phyloP scores from a whole-genome alignment of 2,888 invertebrate species.

The Micoletzkya japonica region DNA sequence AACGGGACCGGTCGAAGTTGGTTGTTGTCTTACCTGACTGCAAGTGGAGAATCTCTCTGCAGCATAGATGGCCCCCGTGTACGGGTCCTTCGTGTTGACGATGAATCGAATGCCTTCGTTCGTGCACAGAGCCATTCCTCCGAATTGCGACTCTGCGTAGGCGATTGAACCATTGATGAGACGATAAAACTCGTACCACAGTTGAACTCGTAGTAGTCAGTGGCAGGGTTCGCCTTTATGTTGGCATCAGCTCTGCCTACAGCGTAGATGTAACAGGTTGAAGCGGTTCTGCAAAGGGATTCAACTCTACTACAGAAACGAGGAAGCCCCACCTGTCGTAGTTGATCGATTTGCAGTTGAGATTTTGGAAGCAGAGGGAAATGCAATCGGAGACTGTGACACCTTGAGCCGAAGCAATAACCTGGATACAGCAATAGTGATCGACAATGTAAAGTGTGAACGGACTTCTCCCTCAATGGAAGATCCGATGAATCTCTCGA shows the following conservation, averaged over 20 bases:
- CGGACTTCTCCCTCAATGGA: slow-evolving; percentile 59
- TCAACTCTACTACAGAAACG: not conserved
- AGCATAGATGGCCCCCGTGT: slow-evolving; percentile 64
- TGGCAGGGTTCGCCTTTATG: slow-evolving; percentile 60
- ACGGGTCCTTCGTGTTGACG: slow-evolving; percentile 64
- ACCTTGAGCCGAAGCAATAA: slow-evolving; percentile 63
- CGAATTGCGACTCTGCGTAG: slow-evolving; percentile 60
- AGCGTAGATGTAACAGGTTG: slow-evolving; percentile 62
- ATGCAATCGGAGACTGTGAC: slow-evolving; percentile 64
- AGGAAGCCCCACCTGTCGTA: slow-evolving; percentile 54
- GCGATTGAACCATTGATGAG: too few relatives aligned
- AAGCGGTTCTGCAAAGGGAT: slow-evolving; percentile 47
- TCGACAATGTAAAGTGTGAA: not conserved
- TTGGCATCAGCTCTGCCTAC: slow-evolving; percentile 57
- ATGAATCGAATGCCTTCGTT: slow-evolving; percentile 65
- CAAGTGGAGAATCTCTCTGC: slow-evolving; percentile 64
- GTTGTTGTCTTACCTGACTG: slow-evolving; percentile 45
- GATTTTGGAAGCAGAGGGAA: slow-evolving; percentile 64
- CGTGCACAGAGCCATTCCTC: slow-evolving; percentile 64
- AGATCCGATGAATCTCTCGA: slow-evolving; percentile 62
- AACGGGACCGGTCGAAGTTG: too few relatives aligned
- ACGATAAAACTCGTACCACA: slow-evolving; percentile 49
- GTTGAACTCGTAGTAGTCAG: slow-evolving; percentile 65
- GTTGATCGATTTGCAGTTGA: slow-evolving; percentile 64
- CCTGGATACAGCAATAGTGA: slow-evolving; percentile 27